Evolutionary conservation across 1,140 invertebrate species (phyloP), one percentile per base, ranked within the genome.

Genomic region (Triops longicaudatus): DNA sequence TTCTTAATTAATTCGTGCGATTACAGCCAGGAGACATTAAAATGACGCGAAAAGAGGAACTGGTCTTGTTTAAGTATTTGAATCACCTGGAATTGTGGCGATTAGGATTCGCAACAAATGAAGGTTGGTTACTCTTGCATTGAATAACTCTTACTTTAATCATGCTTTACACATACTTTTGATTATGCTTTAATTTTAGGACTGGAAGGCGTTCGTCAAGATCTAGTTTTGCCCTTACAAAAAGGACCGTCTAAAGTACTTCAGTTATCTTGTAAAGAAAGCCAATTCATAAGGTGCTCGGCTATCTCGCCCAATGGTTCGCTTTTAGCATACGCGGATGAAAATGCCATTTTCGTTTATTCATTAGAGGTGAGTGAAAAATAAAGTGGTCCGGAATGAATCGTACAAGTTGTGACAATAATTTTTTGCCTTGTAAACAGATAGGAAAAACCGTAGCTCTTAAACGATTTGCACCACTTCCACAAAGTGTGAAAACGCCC

Each of bases 311-410:
- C 86, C 0, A 86, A 90, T 81, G 89, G 89, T 1, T 86, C 88
- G 75, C 88, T 88, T 82, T 87, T 96, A 28, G 88, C 90, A 12
- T 93, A 93, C 82, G 91, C 91, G 0, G 93, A 92, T 0, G 84
- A 88, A 31, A 85, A 82, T 71, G 84, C 88, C 50, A 81, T 93
- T 22, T 87, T 90, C 77, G 83, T 94, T 41, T 91, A 91, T 81
- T 87, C 88, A 79, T 88, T 93, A 79, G 86, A 87, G 71, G 83
- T 87, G 71, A 85, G 86, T 37, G 82, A 85, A 72, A 82, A 83
- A 71, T n/a, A n/a, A n/a, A n/a, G n/a, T n/a, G n/a, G n/a, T n/a
- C n/a, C n/a, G n/a, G n/a, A 72, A 37, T 5, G n/a, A 6, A 9
- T n/a, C 7, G 50, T 37, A n/a, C n/a, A 44, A 44, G 50, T 0